Evolutionary conservation across 2,113 vertebrate genomes (phyloP).

Genomic region (Lycaon pictus): DNA sequence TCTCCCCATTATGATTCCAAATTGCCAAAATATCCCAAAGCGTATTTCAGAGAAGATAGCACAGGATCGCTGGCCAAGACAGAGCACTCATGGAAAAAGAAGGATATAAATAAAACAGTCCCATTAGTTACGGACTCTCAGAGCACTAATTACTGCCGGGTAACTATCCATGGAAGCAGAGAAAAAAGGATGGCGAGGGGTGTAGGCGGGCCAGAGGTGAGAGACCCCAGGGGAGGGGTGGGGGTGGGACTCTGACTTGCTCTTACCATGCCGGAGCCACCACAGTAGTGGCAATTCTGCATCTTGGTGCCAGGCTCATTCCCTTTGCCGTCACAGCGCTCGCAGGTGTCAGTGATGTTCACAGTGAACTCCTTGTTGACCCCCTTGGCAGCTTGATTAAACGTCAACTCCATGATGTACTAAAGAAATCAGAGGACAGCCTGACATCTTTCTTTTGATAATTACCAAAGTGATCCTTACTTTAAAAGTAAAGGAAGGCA

Average conservation of each 20-base stretch:
- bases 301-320: slow-evolving; percentile 94
- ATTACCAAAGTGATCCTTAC: background rate
- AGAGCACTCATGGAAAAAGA: background rate
- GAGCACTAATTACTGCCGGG: background rate
- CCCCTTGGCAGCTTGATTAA: slow-evolving; percentile 97
- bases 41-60: background rate
- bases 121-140: background rate
- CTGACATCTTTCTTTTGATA: background rate
- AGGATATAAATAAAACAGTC: background rate
- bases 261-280: slow-evolving; percentile 96
- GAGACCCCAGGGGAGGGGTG: fast-evolving
- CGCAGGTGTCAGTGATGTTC: slow-evolving; percentile 92
- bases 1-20: background rate
- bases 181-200: background rate
- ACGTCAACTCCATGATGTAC: slow-evolving; percentile 98
- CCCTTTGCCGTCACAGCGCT: slow-evolving; percentile 94
- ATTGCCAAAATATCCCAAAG: background rate
- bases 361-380: slow-evolving; percentile 97
- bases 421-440: slow-evolving; percentile 76
- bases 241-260: fast-evolving
- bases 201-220: fast-evolving
- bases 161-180: background rate
- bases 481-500: background rate
- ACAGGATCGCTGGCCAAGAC: background rate
- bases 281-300: slow-evolving; percentile 95